phyloP scores from a whole-genome alignment of 2,888 invertebrate species.

The Nephrotoma guestfalica region DNA sequence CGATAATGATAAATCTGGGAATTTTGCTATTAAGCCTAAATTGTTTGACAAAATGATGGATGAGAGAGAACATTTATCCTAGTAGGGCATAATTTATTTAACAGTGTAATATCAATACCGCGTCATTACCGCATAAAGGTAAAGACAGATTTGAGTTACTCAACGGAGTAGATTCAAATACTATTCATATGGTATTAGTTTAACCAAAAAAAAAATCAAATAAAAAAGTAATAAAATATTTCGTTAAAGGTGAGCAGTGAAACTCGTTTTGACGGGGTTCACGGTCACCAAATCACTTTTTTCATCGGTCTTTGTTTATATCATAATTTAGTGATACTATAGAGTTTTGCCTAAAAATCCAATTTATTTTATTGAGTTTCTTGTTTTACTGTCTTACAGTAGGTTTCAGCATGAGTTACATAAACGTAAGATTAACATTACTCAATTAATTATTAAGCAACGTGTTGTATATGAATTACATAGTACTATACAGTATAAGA shows the following conservation, averaged over 20 bases:
- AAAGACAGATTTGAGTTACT: not conserved
- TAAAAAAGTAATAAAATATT: not conserved
- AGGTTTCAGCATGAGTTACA: not conserved
- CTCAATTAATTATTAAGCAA: not conserved
- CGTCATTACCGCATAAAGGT: too few relatives aligned
- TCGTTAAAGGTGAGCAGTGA: not conserved
- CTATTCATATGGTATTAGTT: not conserved
- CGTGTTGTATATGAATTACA: not conserved
- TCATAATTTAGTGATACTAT: not conserved
- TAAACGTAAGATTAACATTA: not conserved
- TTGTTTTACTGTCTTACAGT: not conserved
- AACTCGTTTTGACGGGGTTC: not conserved
- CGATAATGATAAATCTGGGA: too few relatives aligned
- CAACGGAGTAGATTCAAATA: not conserved
- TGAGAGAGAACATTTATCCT: too few relatives aligned
- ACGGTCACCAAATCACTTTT: not conserved
- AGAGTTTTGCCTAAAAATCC: not conserved
- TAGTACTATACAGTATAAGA: not conserved
- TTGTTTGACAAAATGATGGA: too few relatives aligned
- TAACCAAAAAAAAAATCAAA: not conserved
- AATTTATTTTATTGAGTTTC: not conserved
- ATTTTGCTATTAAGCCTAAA: too few relatives aligned
- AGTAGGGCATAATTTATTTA: too few relatives aligned
- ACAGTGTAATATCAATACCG: too few relatives aligned
- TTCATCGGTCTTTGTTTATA: not conserved